Evolutionary conservation across 1,140 invertebrate genomes (phyloP), one percentile per base, ranked within the genome.

Genomic region (Brachionus rubens): DNA sequence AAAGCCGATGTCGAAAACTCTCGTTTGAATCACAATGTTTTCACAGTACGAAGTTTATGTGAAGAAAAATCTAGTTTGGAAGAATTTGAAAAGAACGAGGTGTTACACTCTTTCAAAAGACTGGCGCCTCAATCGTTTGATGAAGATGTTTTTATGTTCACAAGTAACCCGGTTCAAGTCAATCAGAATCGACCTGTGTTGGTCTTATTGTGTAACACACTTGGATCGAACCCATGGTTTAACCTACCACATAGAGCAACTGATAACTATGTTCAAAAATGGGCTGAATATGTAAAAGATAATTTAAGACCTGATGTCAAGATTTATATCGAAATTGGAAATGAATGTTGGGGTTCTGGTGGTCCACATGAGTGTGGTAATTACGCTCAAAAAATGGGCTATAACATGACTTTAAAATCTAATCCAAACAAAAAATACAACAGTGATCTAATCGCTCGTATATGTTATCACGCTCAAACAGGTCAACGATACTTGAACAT

Each of bases 121-220:
- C 2, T 65, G 24, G 10, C 14, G 0, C 9, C 43, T 5, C 14
- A 3, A 7, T 12, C 59, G 0, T 21, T 41, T 24, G 59, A 65
- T 12, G 36, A 65, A 65, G 40, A 65, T 10, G 59, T 28, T 19
- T 65, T 65, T 28, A 65, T 65, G 40, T 65, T 65, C n/a, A 43
- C 36, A 5, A 21, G 16, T 19, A 19, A 65, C 14, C 59, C 40
- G 10, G 40, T 43, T 3, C 59, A 65, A 0, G 5, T 43, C 1
- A 41, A 2, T n/a, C 10, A 19, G 40, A 65, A 65, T 2, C 12
- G 54, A 30, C 10, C 40, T 0, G 10, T 48, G 1, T 16, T 72
- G 19, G 68, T 46, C n/a, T n/a, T n/a, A n/a, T n/a, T n/a, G n/a
- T n/a, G n/a, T 14, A 30, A 21, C 16, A 10, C 24, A 12, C 68